phyloP scores from a whole-genome alignment of 2,113 vertebrate genomes.

The Chaetodon auriga region DNA sequence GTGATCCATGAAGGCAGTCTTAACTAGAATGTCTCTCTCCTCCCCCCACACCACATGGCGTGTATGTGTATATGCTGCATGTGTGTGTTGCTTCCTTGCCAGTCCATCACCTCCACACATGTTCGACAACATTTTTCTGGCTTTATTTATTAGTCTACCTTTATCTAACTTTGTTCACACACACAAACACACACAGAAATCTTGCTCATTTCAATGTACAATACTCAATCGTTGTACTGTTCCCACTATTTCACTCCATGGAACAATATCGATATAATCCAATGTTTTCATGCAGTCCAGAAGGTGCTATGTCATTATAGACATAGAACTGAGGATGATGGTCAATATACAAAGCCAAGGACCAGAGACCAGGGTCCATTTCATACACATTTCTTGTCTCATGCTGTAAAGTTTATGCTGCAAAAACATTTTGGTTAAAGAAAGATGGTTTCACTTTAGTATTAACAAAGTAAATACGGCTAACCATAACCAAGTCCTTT shows the following conservation, averaged over 20 bases:
- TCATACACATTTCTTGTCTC: neutral
- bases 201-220: neutral
- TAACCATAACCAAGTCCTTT: neutral
- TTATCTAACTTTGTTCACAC: neutral
- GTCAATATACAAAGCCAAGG: neutral
- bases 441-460: neutral
- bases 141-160: slow-evolving; percentile 30
- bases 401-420: no score
- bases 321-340: neutral
- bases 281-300: neutral
- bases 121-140: slow-evolving; percentile 21
- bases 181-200: neutral
- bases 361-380: neutral
- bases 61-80: slow-evolving; percentile 23
- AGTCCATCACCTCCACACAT: slow-evolving; percentile 63
- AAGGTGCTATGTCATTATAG: neutral
- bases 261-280: neutral
- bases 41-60: slow-evolving; percentile 62
- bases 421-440: no score
- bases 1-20: slow-evolving; percentile 77
- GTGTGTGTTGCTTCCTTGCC: slow-evolving; percentile 60
- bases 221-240: neutral
- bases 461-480: neutral
- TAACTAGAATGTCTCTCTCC: slow-evolving; percentile 77
- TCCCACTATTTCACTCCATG: neutral